phyloP scores from a whole-genome alignment of 1,140 invertebrate genomes.

The Solen grandis region DNA sequence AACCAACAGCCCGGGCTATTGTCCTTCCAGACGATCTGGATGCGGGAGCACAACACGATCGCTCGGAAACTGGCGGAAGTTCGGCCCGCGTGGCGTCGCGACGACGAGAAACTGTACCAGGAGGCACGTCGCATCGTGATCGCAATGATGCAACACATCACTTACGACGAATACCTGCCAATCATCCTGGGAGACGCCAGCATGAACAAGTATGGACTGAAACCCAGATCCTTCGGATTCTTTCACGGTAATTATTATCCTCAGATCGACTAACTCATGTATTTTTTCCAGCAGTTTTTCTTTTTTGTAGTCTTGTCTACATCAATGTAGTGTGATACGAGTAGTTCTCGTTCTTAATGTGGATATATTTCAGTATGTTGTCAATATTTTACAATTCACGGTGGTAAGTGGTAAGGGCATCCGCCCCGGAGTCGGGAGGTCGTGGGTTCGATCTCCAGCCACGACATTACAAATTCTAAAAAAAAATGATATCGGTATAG shows the following conservation, averaged over 20 bases:
- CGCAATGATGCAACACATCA: conserved; percentile 90
- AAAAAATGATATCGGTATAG: no score
- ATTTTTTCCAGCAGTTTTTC: no score
- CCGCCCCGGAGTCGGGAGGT: no score
- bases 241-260: conserved; percentile 37
- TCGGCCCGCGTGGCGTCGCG: conserved; percentile 96
- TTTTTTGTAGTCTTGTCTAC: no score
- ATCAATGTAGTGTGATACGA: no score
- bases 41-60: conserved; percentile 97
- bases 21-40: conserved; percentile 98
- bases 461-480: no score
- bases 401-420: no score
- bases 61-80: conserved; percentile 87
- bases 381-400: no score
- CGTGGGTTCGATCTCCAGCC: no score
- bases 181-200: conserved; percentile 38
- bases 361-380: no score
- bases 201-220: conserved; percentile 43
- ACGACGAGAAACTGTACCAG: conserved; percentile 93
- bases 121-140: conserved; percentile 90
- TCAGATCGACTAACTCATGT: no score
- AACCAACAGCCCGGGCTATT: conserved; percentile 94
- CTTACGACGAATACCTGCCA: conserved; percentile 82
- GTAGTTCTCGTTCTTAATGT: no score
- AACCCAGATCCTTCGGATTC: neutral